Evolutionary conservation across 2,888 invertebrate species (phyloP).

Genomic region (Arge pagana): DNA sequence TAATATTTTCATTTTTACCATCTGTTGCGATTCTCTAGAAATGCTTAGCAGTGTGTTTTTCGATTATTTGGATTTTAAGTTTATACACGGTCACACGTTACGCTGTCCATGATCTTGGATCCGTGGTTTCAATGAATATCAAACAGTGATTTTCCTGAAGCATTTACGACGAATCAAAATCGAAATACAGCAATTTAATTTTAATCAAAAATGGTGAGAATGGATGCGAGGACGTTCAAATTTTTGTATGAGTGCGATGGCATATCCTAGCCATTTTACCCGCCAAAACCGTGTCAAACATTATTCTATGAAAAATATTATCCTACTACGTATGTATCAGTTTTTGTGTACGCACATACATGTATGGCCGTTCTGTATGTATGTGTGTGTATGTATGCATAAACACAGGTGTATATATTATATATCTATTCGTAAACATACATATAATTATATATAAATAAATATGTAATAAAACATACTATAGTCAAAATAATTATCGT

Average conservation of each 20-base stretch:
- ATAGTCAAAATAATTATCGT: slow-evolving; percentile 34
- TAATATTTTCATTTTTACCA: slow-evolving; percentile 9
- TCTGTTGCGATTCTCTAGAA: no score
- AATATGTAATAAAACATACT: slow-evolving; percentile 19
- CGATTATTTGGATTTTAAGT: not conserved
- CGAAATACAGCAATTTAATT: slow-evolving; percentile 43
- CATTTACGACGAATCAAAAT: no score
- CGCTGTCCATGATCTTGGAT: no score
- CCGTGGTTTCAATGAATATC: no score
- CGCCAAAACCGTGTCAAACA: slow-evolving; percentile 50
- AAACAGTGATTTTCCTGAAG: no score
- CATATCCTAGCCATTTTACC: slow-evolving; percentile 41
- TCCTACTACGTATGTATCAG: slow-evolving; percentile 15
- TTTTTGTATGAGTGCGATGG: slow-evolving; percentile 38
- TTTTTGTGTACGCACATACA: slow-evolving; percentile 31
- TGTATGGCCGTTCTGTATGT: no score
- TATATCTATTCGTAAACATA: slow-evolving; percentile 50
- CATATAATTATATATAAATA: slow-evolving; percentile 38
- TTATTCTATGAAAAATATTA: slow-evolving; percentile 44
- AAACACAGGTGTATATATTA: slow-evolving; percentile 35
- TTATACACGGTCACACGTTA: not conserved
- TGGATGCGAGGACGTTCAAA: slow-evolving; percentile 35
- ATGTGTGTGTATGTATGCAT: slow-evolving; percentile 37
- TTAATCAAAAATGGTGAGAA: slow-evolving; percentile 40
- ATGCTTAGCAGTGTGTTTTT: no score